Evolutionary conservation across 1,140 invertebrate genomes (phyloP), one percentile per base, ranked within the genome.

Genomic region (Acyrthosiphon pisum): DNA sequence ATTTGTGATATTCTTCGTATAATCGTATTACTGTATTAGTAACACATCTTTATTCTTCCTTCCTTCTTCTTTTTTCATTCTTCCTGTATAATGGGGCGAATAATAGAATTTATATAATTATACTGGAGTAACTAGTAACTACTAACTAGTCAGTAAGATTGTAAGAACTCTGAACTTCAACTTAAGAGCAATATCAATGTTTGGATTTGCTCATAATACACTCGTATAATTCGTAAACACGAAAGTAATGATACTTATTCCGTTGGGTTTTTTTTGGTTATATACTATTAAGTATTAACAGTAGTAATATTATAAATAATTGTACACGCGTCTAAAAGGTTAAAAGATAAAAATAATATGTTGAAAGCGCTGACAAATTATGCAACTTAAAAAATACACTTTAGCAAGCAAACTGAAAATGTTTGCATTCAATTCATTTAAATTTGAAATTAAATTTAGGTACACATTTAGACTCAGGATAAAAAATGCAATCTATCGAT

Each of bases 61-160:
- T n/a, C n/a, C n/a, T n/a, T n/a, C n/a, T n/a, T n/a, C n/a, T n/a
- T n/a, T n/a, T n/a, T n/a, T 20, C 35, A 41, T n/a, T 81, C n/a
- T 37, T 83, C 76, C 20, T 23, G 50, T 53, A 22, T 53, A 22
- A 2, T 41, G 41, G 41, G 18, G 2, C 0, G 26, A 86, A 46
- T 9, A 86, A 86, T 86, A 86, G 26, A 86, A 86, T 86, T 86
- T 4, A 37, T 46, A 46, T 86, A 46, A 86, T 46, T 86, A 84
- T 84, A 84, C 6, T 14, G 14, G 18, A 53, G 50, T 53, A 53
- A 23, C 14, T 50, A 50, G 48, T 50, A 0, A 41, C 41, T 41
- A 41, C 41, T n/a, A 41, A 41, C 41, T 41, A 41, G 41, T 41
- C 41, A 41, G 41, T 41, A 41, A 41, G 41, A 48, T 14, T 6